Evolutionary conservation across 2,113 vertebrate species (phyloP), one percentile per base, ranked within the genome.

Genomic region (Petaurus breviceps): DNA sequence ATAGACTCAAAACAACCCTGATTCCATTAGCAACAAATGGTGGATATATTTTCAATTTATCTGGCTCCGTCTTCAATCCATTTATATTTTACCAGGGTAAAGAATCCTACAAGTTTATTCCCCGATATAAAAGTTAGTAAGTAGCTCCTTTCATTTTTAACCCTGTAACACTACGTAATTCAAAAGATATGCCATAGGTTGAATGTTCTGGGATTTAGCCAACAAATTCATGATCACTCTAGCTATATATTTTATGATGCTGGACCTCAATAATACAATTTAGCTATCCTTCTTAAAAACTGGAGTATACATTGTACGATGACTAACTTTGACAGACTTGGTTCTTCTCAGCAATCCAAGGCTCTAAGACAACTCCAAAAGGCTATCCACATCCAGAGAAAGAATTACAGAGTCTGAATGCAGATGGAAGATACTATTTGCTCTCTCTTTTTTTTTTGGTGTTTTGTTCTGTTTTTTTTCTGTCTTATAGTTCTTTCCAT

Each of bases 91-190:
- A 46, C 77, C 43, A 95, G 52, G 24, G 16, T 90, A 61, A 95
- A 93, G 51, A 94, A 92, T 84, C 93, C 92, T 92, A 0, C 31
- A 92, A 92, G 94, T 55, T 90, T 97, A 94, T 46, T 68, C 92
- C 90, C 89, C 92, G 91, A 3, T 46, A 19, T 54, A 90, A 90
- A 53, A 46, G 61, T 89, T 47, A 95, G 28, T n/a, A 89, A 95
- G 28, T n/a, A 89, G 0, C 43, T 90, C 31, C 3, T 94, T 22
- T 94, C 90, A 61, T 90, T 96, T 96, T 91, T 61, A 24, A 43
- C 92, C 84, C 43, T 93, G 50, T 43, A 43, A 84, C 55, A 96
- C 3, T 94, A 84, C 8, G 16, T 43, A 90, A 92, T 0, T 93
- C 22, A 89, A 77, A 51, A 57, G 22, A 61, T 94, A 23, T 5